Percentiles rank a stretch among this genome's conserved stretches.
Conservation (phyloP, 2,888 invertebrate genomes). For the Acanthoscelides obtectus region DNA sequence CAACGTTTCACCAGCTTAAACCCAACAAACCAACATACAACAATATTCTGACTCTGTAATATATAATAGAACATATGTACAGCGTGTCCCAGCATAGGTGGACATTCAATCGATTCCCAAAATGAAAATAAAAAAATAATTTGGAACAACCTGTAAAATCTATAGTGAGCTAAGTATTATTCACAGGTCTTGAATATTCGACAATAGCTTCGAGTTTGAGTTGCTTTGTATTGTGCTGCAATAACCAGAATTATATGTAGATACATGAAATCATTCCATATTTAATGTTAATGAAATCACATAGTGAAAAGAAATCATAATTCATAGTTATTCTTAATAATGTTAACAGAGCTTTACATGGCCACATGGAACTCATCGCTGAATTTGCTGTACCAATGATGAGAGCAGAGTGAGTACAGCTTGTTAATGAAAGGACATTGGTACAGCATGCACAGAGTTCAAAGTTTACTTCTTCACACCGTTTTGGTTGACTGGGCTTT, state of each 20-base stretch:
- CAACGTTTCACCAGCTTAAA: too few species aligned
- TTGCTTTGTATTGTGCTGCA: conserved; percentile 19
- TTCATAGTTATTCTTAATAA: conserved; percentile 36
- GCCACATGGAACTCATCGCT: conserved; percentile 44
- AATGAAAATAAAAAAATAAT: too few species aligned
- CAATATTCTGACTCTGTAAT: too few species aligned
- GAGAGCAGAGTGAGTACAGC: conserved; percentile 12
- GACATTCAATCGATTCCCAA: too few species aligned
- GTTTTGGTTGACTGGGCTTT: conserved; percentile 38
- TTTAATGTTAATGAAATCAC: conserved; percentile 43
- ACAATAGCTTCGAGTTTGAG: too few species aligned
- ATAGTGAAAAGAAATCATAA: conserved; percentile 41
- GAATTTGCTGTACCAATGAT: conserved; percentile 38
- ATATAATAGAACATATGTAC: too few species aligned
- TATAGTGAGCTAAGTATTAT: conserved; percentile 35
- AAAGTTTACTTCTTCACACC: conserved; percentile 40
- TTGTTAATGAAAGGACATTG: conserved; percentile 27
- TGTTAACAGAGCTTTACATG: conserved; percentile 34
- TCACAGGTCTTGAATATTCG: too few species aligned
- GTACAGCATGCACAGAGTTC: conserved; percentile 37
- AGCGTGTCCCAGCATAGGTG: too few species aligned
- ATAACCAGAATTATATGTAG: conserved; percentile 44
- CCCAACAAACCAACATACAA: too few species aligned
- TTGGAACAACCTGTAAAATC: too few species aligned
- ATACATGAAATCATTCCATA: conserved; percentile 46